Percentiles rank a stretch among this genome's conserved stretches.
Evolutionary conservation across 2,888 invertebrate genomes (phyloP).

Genomic region (Syrphus vitripennis): DNA sequence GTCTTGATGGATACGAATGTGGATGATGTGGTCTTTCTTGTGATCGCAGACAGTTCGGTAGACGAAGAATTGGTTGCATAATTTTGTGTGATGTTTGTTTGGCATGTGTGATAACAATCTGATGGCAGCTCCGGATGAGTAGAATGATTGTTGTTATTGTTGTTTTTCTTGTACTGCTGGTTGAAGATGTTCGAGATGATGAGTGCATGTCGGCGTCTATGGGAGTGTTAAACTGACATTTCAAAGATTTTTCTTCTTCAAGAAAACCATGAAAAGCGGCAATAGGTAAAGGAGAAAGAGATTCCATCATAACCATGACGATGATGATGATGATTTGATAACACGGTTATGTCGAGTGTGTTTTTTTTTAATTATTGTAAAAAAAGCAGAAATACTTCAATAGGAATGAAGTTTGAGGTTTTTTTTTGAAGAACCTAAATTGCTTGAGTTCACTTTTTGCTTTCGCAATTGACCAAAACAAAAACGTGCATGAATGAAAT

Average conservation of each 20-base stretch:
- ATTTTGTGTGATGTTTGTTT: slow-evolving; percentile 64
- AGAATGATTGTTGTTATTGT: neutral
- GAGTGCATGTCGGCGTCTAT: slow-evolving; percentile 38
- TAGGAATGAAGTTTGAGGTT: neutral
- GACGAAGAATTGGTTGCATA: slow-evolving; percentile 67
- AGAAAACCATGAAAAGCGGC: neutral
- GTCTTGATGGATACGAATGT: slow-evolving; percentile 8
- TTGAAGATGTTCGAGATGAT: slow-evolving; percentile 15
- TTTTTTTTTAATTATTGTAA: neutral
- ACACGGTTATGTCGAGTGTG: neutral
- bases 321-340: neutral
- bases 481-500: no score
- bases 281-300: neutral
- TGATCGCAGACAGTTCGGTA: slow-evolving; percentile 67
- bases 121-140: slow-evolving; percentile 28
- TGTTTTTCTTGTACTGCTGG: neutral
- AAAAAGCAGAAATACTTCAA: neutral
- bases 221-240: slow-evolving; percentile 48
- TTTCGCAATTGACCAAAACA: no score
- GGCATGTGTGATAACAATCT: slow-evolving; percentile 67
- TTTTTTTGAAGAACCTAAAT: no score
- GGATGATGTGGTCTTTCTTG: slow-evolving; percentile 2
- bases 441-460: no score
- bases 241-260: neutral
- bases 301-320: neutral